Conservation (phyloP, 2,113 vertebrate genomes). For the Paratilapia polleni region DNA sequence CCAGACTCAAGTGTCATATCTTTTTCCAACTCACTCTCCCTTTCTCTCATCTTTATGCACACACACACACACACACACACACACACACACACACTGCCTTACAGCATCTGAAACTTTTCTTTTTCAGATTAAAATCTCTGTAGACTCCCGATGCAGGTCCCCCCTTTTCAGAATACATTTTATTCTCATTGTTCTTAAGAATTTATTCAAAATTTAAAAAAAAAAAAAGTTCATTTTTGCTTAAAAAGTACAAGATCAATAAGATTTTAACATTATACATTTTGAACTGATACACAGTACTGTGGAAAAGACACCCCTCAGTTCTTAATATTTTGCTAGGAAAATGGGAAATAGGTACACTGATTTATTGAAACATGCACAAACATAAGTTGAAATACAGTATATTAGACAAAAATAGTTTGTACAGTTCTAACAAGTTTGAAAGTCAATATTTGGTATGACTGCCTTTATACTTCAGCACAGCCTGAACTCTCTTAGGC, state of each 20-base stretch:
- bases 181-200: neutral
- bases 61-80: neutral
- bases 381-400: neutral
- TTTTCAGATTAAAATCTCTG: neutral
- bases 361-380: no score
- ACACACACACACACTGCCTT: neutral
- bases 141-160: neutral
- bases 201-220: no score
- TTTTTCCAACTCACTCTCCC: constrained; percentile 14
- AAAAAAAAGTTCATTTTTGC: no score
- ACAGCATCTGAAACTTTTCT: neutral
- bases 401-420: no score
- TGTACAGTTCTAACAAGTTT: neutral
- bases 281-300: no score
- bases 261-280: no score
- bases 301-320: no score
- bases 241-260: no score
- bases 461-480: neutral
- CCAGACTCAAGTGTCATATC: constrained; percentile 12
- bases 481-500: neutral
- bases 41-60: constrained; percentile 1
- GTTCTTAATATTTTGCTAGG: no score
- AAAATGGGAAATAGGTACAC: no score
- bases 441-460: neutral
- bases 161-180: constrained; percentile 1